Evolutionary conservation across 2,888 invertebrate species (phyloP), one percentile per base, ranked within the genome.

Genomic region (Oeneis ivallda): DNA sequence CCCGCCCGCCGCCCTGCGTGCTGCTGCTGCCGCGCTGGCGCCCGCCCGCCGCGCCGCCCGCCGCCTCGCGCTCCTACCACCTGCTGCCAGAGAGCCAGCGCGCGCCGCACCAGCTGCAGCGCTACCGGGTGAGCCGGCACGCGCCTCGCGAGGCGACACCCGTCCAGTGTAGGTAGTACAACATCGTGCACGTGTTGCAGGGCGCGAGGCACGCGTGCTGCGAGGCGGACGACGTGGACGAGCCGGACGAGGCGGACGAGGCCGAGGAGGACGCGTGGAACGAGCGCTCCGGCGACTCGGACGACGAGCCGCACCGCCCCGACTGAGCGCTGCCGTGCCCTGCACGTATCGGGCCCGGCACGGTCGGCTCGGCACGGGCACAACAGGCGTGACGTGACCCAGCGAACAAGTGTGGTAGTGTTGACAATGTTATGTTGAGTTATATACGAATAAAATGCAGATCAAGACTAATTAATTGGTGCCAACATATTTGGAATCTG

Each of bases 81-180:
- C 74, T 76, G 76, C 78, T 81, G 77, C 82, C 82, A 41, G 82
- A 81, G 79, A 77, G 79, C 74, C 81, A 76, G 75, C 74, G 73
- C 76, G 69, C 77, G 76, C 7, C 74, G 76, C 77, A 65, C 78
- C 74, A 77, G 75, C 71, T 76, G 76, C 81, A 65, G 68, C 72
- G 70, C 62, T 68, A 49, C 60, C 60, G 64, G 69, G 68, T n/a
- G 65, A 62, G 71, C 66, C 34, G 70, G 65, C 32, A 66, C 61
- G 65, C 71, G 64, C 64, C 65, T 66, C 68, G 69, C 67, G 70
- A 74, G 71, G 72, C 67, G 57, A n/a, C n/a, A n/a, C n/a, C n/a
- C n/a, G n/a, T n/a, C n/a, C n/a, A n/a, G n/a, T n/a, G n/a, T n/a
- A n/a, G n/a, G n/a, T n/a, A n/a, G n/a, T n/a, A n/a, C n/a, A n/a